Base-by-base conservation (phyloP, 2,888 invertebrate species). In the Laothoe populi region DNA sequence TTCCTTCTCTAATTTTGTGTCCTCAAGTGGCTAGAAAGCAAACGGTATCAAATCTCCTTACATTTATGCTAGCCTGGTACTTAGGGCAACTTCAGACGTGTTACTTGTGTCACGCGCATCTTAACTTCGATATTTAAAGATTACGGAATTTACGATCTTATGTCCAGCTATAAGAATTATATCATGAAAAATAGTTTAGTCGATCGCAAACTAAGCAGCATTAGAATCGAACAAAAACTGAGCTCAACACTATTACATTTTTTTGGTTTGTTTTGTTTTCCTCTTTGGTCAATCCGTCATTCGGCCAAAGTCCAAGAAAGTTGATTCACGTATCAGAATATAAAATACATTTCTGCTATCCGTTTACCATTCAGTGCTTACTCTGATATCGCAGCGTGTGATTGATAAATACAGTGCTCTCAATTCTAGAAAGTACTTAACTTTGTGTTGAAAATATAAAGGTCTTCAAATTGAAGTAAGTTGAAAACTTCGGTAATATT, bases 261-360 rank as follows among this genome's bases (percentile, higher is more conserved):
- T 71, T 70, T 66, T 26, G 24, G 31, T 31, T 31, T 31, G 4
- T 5, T 4, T 31, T 8, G 2, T 31, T 31, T 31, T 8, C 4
- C n/a, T n/a, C n/a, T n/a, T 40, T 40, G 23, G 40, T 62, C 31
- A 38, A 16, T 53, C 31, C 19, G 11, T 44, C 38, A 31, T 35
- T 59, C 8, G 69, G 59, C 49, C 75, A 71, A 73, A 73, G 73
- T 73, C 70, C 73, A 73, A 66, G 61, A 63, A 64, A 62, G 64
- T 63, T 40, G 24, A 53, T 40, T 38, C 35, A 60, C 23, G 11
- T 23, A 19, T 16, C 19, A 46, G 2, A 40, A 13, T 40, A 11
- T 57, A 40, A 42, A 42, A 57, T 40, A 57, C 23, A 40, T 40
- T 40, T 38, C 31, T 53, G 10, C 13, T 23, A 2, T 35, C 8